Base-by-base conservation (phyloP, 2,797 vertebrate genomes). In the Rhinatrema bivittatum region DNA sequence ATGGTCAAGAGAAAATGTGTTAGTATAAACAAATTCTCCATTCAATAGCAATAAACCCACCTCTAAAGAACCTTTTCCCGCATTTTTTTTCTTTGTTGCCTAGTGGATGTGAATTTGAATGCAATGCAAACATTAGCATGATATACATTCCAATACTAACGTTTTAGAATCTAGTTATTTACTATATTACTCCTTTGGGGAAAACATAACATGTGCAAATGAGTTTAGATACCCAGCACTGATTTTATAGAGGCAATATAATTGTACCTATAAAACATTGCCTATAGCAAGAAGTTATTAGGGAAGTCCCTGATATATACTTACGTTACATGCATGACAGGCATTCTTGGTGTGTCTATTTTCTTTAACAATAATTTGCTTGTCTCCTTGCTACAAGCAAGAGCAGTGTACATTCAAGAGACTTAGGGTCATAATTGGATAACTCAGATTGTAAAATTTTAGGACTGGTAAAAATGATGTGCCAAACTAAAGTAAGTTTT, bases 181-280 rank as follows among this genome's bases (percentile, higher is more conserved):
- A 51, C 41, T 36, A 34, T 61, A 75, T 67, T 68, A 45, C 5
- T 72, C 72, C 59, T 70, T 38, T 39, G 60, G 63, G 72, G 62
- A 58, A 62, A 69, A 31, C 44, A 54, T 24, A 65, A 74, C 46
- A 46, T 57, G 36, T 47, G 46, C 40, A 67, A 76, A 73, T 69
- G 67, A 73, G 73, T 76, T 75, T 68, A 63, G 63, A 50, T 64
- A 58, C 59, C 53, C 45, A 62, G 36, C 55, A 34, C 38, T 48
- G 57, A 44, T 76, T 74, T 75, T 76, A 57, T 47, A 53, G 50
- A 33, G 32, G 43, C 14, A 34, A 61, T 65, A 60, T 54, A 74
- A 76, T 74, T 76, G 74, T 72, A 56, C 44, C 67, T 52, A 65
- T 70, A 74, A 79, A 79, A 67, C 55, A 55, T 32, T 47, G 43